phyloP scores from a whole-genome alignment of 2,888 invertebrate species.

The Ennomos quercinarius region DNA sequence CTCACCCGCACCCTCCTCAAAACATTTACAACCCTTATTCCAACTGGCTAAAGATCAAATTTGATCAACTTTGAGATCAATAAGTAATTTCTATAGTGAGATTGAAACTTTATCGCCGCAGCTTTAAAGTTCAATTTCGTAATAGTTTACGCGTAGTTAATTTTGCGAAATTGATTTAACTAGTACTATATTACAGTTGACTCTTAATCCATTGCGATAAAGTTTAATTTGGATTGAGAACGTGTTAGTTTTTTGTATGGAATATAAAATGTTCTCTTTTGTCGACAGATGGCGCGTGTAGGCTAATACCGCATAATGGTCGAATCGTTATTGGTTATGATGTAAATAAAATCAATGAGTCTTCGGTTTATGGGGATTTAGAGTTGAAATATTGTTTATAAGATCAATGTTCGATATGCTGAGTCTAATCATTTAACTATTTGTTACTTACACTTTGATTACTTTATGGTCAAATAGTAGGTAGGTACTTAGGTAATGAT shows the following conservation, averaged over 20 bases:
- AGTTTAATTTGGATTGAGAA: slow-evolving; percentile 28
- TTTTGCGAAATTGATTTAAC: slow-evolving; percentile 10
- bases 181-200: background rate
- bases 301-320: slow-evolving; percentile 64
- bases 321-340: slow-evolving; percentile 60
- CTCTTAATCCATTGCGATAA: background rate
- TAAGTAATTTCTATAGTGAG: background rate
- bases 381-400: slow-evolving; percentile 58
- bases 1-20: slow-evolving; percentile 19
- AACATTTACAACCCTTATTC: slow-evolving; percentile 25
- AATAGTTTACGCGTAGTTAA: background rate
- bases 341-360: slow-evolving; percentile 56
- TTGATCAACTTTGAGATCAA: slow-evolving; percentile 21
- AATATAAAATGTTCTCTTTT: slow-evolving; percentile 45
- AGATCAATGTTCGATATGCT: slow-evolving; percentile 24
- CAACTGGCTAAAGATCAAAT: slow-evolving; percentile 32
- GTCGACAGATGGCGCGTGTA: slow-evolving; percentile 75
- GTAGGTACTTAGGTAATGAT: too few relatives aligned
- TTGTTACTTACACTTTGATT: too few relatives aligned
- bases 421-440: background rate
- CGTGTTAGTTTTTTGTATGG: slow-evolving; percentile 15
- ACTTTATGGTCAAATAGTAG: too few relatives aligned
- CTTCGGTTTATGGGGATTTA: slow-evolving; percentile 56
- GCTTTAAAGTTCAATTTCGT: slow-evolving; percentile 7
- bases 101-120: background rate